These are phyloP conservation scores for Thereva unica DNA, from an alignment of 2,888 invertebrate species.

Conservation along the genomic window DNA sequence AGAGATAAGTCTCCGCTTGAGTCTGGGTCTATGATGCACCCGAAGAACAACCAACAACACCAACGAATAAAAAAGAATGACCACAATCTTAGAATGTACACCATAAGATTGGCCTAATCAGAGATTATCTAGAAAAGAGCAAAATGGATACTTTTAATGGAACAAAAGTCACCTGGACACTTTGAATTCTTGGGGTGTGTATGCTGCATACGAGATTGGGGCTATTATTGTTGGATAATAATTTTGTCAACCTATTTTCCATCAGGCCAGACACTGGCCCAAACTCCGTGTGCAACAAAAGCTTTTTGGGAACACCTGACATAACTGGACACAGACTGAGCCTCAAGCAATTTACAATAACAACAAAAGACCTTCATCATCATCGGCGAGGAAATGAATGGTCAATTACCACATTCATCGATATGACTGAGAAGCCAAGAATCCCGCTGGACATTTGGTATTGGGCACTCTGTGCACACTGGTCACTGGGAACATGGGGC, in stretches of 20 bases:
- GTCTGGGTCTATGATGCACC: too few relatives aligned
- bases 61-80: too few relatives aligned
- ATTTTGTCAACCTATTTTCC: constrained; percentile 33
- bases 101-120: constrained; percentile 11
- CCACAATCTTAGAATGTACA: constrained; percentile 5
- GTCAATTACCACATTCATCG: constrained; percentile 34
- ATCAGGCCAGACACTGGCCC: neutral
- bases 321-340: neutral
- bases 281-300: too few relatives aligned
- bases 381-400: constrained; percentile 33
- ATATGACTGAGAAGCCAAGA: constrained; percentile 31
- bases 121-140: constrained; percentile 21
- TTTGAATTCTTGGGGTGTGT: constrained; percentile 12
- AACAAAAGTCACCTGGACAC: neutral
- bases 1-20: too few relatives aligned
- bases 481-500: neutral
- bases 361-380: constrained; percentile 36
- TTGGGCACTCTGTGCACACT: neutral
- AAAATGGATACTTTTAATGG: constrained; percentile 6
- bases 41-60: too few relatives aligned
- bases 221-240: constrained; percentile 33
- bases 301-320: too few relatives aligned
- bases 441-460: constrained; percentile 6
- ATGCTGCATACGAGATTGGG: constrained; percentile 12
- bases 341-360: constrained; percentile 4